phyloP scores from a whole-genome alignment of 2,888 invertebrate genomes.

The Caenorhabditis sulstoni region DNA sequence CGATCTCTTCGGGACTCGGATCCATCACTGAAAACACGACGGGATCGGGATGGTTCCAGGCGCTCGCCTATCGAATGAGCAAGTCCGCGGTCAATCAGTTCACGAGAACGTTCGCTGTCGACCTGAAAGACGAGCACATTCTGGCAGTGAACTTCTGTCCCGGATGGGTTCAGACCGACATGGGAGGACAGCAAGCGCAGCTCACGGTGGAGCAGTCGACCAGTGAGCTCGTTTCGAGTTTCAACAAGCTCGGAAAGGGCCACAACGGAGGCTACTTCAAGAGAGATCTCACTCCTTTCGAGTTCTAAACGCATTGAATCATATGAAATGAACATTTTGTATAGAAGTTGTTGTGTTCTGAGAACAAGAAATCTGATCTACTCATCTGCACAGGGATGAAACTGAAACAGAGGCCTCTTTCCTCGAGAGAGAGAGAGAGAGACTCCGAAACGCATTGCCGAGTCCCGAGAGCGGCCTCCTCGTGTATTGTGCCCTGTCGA shows the following conservation, averaged over 20 bases:
- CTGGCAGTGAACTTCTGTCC: slow-evolving; percentile 65
- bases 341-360: no score
- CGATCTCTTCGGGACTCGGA: slow-evolving; percentile 61
- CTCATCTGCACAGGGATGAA: no score
- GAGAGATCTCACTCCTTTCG: slow-evolving; percentile 42
- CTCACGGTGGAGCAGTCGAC: slow-evolving; percentile 61
- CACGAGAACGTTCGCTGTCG: slow-evolving; percentile 64
- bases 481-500: no score
- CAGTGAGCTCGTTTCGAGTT: slow-evolving; percentile 45
- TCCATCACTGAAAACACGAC: slow-evolving; percentile 57
- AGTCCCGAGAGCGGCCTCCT: not conserved
- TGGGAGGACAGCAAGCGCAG: slow-evolving; percentile 65
- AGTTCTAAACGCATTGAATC: slow-evolving; percentile 8
- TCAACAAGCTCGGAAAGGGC: slow-evolving; percentile 46
- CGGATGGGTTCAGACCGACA: slow-evolving; percentile 73
- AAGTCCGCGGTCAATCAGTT: slow-evolving; percentile 72
- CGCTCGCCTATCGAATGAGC: slow-evolving; percentile 61
- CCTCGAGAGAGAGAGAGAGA: no score
- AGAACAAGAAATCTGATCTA: no score
- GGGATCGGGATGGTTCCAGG: slow-evolving; percentile 49
- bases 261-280: slow-evolving; percentile 63
- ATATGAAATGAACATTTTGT: not conserved
- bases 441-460: no score
- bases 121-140: slow-evolving; percentile 58
- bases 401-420: no score